Conservation (phyloP, 2,888 invertebrate genomes). For the Drosophila paranaensis region DNA sequence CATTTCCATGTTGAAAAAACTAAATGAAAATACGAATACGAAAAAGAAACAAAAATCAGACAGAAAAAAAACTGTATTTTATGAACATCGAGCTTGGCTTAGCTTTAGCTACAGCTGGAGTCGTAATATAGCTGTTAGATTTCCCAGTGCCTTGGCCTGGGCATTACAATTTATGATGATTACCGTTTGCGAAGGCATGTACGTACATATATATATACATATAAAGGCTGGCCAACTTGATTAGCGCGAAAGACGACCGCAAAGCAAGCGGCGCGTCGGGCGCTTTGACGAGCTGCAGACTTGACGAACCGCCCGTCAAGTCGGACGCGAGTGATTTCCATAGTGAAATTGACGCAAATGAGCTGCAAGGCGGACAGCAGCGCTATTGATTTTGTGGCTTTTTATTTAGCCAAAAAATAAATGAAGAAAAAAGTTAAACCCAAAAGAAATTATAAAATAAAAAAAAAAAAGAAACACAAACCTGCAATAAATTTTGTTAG, state of each 20-base stretch:
- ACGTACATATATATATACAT: background rate
- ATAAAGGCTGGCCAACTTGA: conserved; percentile 53
- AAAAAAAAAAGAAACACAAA: conserved; percentile 10
- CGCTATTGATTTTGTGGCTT: conserved; percentile 66
- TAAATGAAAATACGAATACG: conserved; percentile 31
- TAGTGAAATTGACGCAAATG: conserved; percentile 65
- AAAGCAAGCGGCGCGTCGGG: conserved; percentile 17
- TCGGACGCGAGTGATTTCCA: conserved; percentile 53
- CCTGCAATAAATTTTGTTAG: conserved; percentile 42
- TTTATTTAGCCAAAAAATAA: conserved; percentile 41
- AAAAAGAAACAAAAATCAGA: conserved; percentile 8
- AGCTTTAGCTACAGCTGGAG: conserved; percentile 20
- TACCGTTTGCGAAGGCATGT: conserved; percentile 51
- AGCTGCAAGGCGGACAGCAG: conserved; percentile 46
- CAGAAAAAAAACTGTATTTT: conserved; percentile 13
- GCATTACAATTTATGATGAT: conserved; percentile 77
- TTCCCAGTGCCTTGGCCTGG: conserved; percentile 46
- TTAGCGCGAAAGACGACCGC: conserved; percentile 57
- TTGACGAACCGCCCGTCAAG: conserved; percentile 26
- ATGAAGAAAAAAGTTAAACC: conserved; percentile 4
- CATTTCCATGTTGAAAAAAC: conserved; percentile 38
- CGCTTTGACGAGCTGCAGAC: conserved; percentile 34
- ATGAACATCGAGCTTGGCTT: conserved; percentile 18
- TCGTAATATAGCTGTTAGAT: conserved; percentile 46
- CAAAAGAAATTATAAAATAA: conserved; percentile 6